Base-by-base conservation (phyloP, 92 coral and sea anemone genomes). In the Plumapathes pennacea region DNA sequence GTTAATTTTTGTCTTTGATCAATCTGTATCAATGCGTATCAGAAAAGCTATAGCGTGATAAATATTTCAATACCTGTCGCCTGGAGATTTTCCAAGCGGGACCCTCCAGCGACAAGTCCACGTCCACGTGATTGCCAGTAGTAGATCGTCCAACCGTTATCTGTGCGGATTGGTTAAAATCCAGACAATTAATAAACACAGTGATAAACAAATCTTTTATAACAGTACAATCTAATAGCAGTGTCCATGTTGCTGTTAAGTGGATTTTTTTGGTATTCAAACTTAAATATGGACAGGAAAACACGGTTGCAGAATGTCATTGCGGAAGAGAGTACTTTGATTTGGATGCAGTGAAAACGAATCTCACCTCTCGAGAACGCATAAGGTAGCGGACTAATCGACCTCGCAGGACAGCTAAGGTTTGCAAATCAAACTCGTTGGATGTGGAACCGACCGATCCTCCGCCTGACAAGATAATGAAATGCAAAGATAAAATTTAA, bases 71-170 rank as follows among this genome's bases (percentile, higher is more conserved):
- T 63, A 84, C 98, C 83, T 92, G 98, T 77, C 88, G 90, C 53
- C 98, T 81, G 0, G 98, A 92, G 47, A 92, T 78, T 46, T 92
- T 92, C 88, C 98, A 84, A 5, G 98, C 98, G 32, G 98, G 98
- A n/a, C 98, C 98, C 46, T 92, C 98, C 13, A 92, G 48, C 13
- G 98, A 92, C 43, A 92, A 54, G 53, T 92, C 98, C 1, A 92
- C 98, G 52, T 92, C 98, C 1, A 92, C 98, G 23, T 82, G 95
- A 42, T 74, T 88, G 40, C 80, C 96, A 27, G 90, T 82, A 0
- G 98, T 92, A 21, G 96, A 78, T 57, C 98, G 82, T 19, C 98
- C 98, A 18, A 92, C 98, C 2, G 86, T 84, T 26, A 92, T 92
- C 98, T 92, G 65, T 5, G 32, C 51, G n/a, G n/a, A n/a, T n/a